Percentiles rank a stretch among this genome's conserved stretches.
Conservation (phyloP, 92 coral and sea anemone genomes). For the Epizoanthus illoricatus region DNA sequence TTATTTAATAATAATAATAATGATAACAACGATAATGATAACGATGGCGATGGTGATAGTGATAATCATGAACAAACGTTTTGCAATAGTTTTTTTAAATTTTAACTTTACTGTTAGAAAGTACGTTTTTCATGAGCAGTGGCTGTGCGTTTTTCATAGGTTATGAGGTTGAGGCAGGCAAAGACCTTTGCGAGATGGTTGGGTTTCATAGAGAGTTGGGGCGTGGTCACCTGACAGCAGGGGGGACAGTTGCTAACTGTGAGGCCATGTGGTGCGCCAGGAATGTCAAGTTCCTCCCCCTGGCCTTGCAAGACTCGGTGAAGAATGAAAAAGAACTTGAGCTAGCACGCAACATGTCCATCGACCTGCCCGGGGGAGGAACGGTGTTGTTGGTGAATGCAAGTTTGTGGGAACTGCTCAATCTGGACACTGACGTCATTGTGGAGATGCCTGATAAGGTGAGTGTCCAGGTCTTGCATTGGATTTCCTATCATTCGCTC, state of each 20-base stretch:
- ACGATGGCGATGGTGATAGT: too few species aligned
- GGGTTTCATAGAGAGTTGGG: slow-evolving; percentile 47
- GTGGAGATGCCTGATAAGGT: slow-evolving; percentile 54
- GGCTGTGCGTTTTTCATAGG: not conserved
- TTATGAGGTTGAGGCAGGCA: slow-evolving; percentile 60
- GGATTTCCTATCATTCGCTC: too few species aligned
- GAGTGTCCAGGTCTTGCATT: not conserved
- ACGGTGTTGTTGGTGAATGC: slow-evolving; percentile 23
- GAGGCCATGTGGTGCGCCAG: slow-evolving; percentile 71
- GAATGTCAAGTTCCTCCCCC: slow-evolving; percentile 60
- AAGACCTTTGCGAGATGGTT: slow-evolving; percentile 66
- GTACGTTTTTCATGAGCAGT: too few species aligned
- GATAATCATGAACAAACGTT: too few species aligned
- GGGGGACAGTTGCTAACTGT: slow-evolving; percentile 65
- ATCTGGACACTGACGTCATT: slow-evolving; percentile 60
- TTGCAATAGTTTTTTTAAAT: too few species aligned
- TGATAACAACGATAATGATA: too few species aligned
- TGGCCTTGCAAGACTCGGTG: slow-evolving; percentile 59
- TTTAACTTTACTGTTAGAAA: too few species aligned
- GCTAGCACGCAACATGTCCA: slow-evolving; percentile 18
- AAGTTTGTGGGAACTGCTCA: slow-evolving; percentile 53
- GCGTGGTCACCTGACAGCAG: slow-evolving; percentile 55
- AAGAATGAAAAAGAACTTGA: slow-evolving; percentile 30
- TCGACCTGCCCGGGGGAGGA: slow-evolving; percentile 44
- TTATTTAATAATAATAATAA: too few species aligned